A percentile compares a stretch with the other conserved stretches of the same genome.
phyloP scores from a whole-genome alignment of 2,888 invertebrate species.

The Ochropleura leucogaster region DNA sequence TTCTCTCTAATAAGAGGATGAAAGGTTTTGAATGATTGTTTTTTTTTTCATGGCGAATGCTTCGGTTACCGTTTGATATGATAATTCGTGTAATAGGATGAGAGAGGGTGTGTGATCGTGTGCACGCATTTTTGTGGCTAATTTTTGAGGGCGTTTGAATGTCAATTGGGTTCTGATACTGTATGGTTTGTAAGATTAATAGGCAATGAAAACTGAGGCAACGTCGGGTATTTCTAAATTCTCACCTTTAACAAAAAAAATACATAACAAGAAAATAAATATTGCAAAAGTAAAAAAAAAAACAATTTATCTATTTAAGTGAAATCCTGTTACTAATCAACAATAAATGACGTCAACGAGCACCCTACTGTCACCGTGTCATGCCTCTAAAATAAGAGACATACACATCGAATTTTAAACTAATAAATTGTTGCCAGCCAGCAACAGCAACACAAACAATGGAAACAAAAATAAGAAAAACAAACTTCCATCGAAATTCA shows the following conservation, averaged over 20 bases:
- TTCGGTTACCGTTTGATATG: slow-evolving; percentile 87
- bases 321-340: not conserved
- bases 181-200: slow-evolving; percentile 49
- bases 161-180: slow-evolving; percentile 52
- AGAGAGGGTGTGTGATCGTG: slow-evolving; percentile 78
- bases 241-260: not conserved
- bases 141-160: slow-evolving; percentile 72
- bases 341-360: not conserved
- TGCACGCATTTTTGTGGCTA: slow-evolving; percentile 81
- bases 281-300: not conserved
- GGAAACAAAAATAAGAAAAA: slow-evolving; percentile 74
- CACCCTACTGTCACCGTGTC: slow-evolving; percentile 11
- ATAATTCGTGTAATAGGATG: slow-evolving; percentile 87
- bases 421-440: slow-evolving; percentile 47
- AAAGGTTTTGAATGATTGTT: slow-evolving; percentile 86
- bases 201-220: slow-evolving; percentile 21
- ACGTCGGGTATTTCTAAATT: not conserved
- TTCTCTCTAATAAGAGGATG: slow-evolving; percentile 87
- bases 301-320: not conserved
- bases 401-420: slow-evolving; percentile 38
- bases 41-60: slow-evolving; percentile 82
- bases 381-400: slow-evolving; percentile 15
- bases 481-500: slow-evolving; percentile 74
- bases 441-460: slow-evolving; percentile 56
- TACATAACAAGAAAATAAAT: not conserved